These are phyloP conservation scores for Bryconaethiops microstoma DNA, from an alignment of 2,797 vertebrate genomes.

Conservation along the genomic window DNA sequence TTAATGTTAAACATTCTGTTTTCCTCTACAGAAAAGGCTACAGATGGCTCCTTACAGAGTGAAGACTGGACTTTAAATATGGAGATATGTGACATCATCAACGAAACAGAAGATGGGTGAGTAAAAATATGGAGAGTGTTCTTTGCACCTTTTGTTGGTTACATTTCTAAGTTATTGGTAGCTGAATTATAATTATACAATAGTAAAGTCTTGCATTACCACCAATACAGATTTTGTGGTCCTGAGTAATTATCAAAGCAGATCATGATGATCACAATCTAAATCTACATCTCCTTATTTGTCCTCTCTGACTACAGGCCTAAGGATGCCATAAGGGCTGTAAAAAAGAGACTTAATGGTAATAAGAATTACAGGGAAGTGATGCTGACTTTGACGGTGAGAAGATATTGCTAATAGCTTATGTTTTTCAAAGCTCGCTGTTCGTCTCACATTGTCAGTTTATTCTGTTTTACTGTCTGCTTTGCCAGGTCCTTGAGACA, in stretches of 20 bases:
- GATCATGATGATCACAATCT: neutral
- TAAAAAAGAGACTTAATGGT: conserved; percentile 95
- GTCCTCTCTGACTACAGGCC: conserved; percentile 76
- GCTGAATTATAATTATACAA: neutral
- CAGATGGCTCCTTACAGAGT: conserved; percentile 94
- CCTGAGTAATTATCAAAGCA: neutral
- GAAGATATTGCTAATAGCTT: conserved; percentile 50
- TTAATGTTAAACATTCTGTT: neutral
- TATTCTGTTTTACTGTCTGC: neutral
- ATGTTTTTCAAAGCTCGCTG: neutral
- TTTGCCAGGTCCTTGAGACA: conserved; percentile 90
- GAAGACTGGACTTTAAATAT: conserved; percentile 99
- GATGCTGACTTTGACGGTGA: conserved; percentile 95
- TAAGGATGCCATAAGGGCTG: conserved; percentile 94
- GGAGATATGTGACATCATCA: conserved; percentile 99
- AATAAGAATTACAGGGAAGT: conserved; percentile 98
- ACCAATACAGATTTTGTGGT: neutral
- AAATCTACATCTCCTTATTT: conserved; percentile 26
- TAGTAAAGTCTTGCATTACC: neutral
- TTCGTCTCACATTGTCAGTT: neutral
- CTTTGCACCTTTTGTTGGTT: neutral
- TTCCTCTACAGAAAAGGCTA: conserved; percentile 87
- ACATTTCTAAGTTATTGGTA: no score
- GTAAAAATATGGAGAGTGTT: conserved; percentile 46
- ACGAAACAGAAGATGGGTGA: conserved; percentile 98